Evolutionary conservation across 2,113 vertebrate genomes (phyloP), one percentile per base, ranked within the genome.

Genomic region (Accipiter virgatus): DNA sequence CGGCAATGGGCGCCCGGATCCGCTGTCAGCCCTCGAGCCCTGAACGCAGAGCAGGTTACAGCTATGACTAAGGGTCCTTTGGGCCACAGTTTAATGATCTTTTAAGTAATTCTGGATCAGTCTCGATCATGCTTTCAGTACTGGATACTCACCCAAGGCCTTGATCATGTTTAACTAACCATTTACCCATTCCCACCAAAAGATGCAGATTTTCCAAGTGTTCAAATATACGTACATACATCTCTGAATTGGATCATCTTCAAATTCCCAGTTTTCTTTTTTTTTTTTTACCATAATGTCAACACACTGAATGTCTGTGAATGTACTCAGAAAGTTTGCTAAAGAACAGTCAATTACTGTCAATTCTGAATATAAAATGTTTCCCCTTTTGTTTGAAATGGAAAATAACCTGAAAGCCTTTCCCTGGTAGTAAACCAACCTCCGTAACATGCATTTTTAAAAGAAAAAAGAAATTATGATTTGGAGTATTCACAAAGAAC

Each of bases 1-100:
- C 2, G 0, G 22, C 0, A 1, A 53, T 0, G 0, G 21, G 45
- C 3, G 0, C 34, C 32, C 7, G 0, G 10, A 3, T 50, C 72
- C 42, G 45, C 23, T 43, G 15, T 31, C 11, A 19, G 26, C 38
- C 38, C 27, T 42, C 0, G 0, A 86, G 16, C 31, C 50, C 58
- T 34, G 18, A 65, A 32, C 34, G 48, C 17, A 83, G 43, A 73
- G 22, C 10, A 52, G 53, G 65, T 68, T 48, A 52, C 4, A 21
- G 21, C 36, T 80, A 4, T 53, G 23, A 40, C 21, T 55, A 65
- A n/a, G 40, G 11, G 23, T 68, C 36, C 11, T 70, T 34, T 71
- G 61, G 17, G 34, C 5, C 42, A 81, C 27, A 75, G 13, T 18
- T 85, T 38, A 45, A 70, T 67, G 27, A 42, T 25, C 27, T 75